Percentiles rank a stretch among this genome's conserved stretches.
Evolutionary conservation across 2,797 vertebrate genomes (phyloP).

Genomic region (Zenarchopterus dispar): DNA sequence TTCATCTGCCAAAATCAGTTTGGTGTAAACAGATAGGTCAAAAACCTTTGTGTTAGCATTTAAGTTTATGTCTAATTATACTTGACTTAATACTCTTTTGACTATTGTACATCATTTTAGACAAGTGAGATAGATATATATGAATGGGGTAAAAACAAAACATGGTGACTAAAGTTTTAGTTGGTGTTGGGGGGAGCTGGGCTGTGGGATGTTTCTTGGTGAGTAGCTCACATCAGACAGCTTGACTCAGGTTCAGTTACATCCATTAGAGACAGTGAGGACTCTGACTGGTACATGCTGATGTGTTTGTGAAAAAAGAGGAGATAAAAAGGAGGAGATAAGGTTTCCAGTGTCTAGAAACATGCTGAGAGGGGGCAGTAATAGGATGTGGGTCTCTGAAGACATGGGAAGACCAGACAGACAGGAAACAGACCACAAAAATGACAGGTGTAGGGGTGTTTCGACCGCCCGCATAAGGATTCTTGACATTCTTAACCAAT

Average conservation of each 20-base stretch:
- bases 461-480: constrained; percentile 12
- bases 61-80: not conserved
- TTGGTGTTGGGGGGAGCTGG: not conserved
- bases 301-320: constrained; percentile 44
- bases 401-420: constrained; percentile 52
- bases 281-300: constrained; percentile 47
- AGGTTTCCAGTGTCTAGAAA: constrained; percentile 53
- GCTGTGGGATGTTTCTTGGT: constrained; percentile 18
- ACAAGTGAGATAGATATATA: not conserved
- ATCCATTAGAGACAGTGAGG: constrained; percentile 62
- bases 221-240: constrained; percentile 32
- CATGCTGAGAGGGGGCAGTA: constrained; percentile 26
- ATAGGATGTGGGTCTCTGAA: constrained; percentile 33
- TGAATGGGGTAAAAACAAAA: not conserved
- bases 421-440: constrained; percentile 49
- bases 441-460: constrained; percentile 46
- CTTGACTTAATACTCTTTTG: not conserved
- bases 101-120: not conserved
- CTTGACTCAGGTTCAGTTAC: constrained; percentile 54
- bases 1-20: too few relatives aligned
- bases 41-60: too few relatives aligned
- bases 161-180: not conserved
- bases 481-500: constrained; percentile 15
- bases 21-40: too few relatives aligned
- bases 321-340: constrained; percentile 52